Conservation (phyloP, 2,888 invertebrate genomes). For the Dicranocentrus wangi region DNA sequence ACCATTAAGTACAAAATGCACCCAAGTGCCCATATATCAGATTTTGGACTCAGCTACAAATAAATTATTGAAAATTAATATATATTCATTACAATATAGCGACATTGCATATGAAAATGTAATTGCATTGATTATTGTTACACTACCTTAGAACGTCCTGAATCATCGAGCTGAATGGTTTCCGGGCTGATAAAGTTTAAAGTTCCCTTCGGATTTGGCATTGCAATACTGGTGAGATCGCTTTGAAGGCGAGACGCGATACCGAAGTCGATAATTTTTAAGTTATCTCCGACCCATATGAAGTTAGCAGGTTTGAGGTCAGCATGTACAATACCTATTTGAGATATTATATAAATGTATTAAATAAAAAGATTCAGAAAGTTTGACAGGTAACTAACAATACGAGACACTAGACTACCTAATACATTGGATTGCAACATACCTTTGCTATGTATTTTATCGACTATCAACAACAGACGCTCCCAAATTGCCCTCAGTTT, state of each 20-base stretch:
- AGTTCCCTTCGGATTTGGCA: slow-evolving; percentile 88
- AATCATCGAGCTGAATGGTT: slow-evolving; percentile 78
- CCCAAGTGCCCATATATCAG: slow-evolving; percentile 98
- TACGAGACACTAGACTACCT: no score
- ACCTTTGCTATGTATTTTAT: slow-evolving; percentile 92
- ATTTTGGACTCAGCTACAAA: slow-evolving; percentile 87
- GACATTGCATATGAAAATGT: not conserved
- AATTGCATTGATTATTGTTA: not conserved
- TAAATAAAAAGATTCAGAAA: no score
- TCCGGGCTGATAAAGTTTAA: slow-evolving; percentile 98
- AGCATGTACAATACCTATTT: slow-evolving; percentile 93
- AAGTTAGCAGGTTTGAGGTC: slow-evolving; percentile 98
- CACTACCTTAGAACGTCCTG: slow-evolving; percentile 73
- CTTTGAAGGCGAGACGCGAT: slow-evolving; percentile 90
- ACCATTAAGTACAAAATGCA: slow-evolving; percentile 95
- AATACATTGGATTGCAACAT: no score
- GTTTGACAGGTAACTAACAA: no score
- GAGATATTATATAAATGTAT: no score
- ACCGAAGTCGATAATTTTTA: slow-evolving; percentile 98
- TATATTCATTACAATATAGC: slow-evolving; percentile 1
- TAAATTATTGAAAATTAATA: slow-evolving; percentile 24
- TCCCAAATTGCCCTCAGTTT: slow-evolving; percentile 80
- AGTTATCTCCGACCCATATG: slow-evolving; percentile 85
- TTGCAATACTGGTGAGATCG: slow-evolving; percentile 91
- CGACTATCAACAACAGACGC: slow-evolving; percentile 93